phyloP scores from a whole-genome alignment of 2,797 vertebrate species.

The Falco cherrug region DNA sequence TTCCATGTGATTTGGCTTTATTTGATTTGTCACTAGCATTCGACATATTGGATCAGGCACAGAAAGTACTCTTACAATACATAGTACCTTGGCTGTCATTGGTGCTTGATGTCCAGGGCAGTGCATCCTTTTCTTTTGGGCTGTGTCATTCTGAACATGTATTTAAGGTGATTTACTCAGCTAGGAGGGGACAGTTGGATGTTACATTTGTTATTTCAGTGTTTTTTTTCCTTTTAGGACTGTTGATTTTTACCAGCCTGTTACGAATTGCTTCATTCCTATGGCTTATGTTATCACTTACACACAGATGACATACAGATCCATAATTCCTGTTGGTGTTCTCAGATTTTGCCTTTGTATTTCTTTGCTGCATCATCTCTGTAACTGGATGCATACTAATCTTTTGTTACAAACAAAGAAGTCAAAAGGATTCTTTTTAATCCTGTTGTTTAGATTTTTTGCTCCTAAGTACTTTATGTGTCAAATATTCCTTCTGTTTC shows the following conservation, averaged over 20 bases:
- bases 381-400: constrained; percentile 17
- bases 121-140: fast-evolving
- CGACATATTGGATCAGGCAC: neutral
- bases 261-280: neutral
- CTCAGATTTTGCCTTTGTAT: constrained; percentile 31
- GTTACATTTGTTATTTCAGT: neutral
- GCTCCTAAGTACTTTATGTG: neutral
- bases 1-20: neutral
- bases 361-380: constrained; percentile 19
- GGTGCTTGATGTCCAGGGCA: neutral
- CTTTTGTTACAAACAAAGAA: constrained; percentile 42
- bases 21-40: neutral
- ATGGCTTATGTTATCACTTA: constrained; percentile 12
- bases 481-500: neutral
- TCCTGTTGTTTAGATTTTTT: constrained; percentile 4
- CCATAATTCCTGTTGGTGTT: constrained; percentile 28
- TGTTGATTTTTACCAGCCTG: neutral
- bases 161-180: neutral
- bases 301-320: constrained; percentile 21
- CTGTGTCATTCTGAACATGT: neutral
- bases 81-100: neutral
- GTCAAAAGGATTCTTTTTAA: constrained; percentile 30
- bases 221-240: neutral
- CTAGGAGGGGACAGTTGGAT: neutral
- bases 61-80: neutral